Percentiles rank a stretch among this genome's conserved stretches.
Conservation (phyloP, 2,888 invertebrate species). For the Apodemia zela region DNA sequence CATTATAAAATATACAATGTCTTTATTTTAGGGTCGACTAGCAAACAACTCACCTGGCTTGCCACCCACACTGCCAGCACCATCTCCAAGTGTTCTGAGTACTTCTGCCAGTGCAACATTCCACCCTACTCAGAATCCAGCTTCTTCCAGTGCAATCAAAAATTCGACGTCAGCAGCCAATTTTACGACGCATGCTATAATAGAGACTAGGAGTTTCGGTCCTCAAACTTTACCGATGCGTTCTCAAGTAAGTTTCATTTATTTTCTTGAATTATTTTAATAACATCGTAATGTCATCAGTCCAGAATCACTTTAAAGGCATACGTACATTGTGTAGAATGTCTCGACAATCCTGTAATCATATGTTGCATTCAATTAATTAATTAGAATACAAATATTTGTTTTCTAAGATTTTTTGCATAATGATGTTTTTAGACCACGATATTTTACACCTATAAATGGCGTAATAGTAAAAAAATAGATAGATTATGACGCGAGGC, state of each 20-base stretch:
- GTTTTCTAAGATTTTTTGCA: too few species aligned
- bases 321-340: too few species aligned
- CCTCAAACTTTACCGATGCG: slow-evolving; percentile 74
- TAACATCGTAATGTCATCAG: too few species aligned
- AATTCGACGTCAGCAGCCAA: slow-evolving; percentile 82
- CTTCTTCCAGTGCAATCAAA: slow-evolving; percentile 64
- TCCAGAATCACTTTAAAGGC: too few species aligned
- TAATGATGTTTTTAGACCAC: too few species aligned
- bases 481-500: too few species aligned
- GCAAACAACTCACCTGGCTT: slow-evolving; percentile 81
- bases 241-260: slow-evolving; percentile 56
- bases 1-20: not conserved
- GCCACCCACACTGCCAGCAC: slow-evolving; percentile 87
- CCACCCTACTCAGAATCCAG: slow-evolving; percentile 62
- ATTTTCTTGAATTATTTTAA: not conserved
- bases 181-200: slow-evolving; percentile 75
- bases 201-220: slow-evolving; percentile 70
- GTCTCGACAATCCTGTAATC: too few species aligned
- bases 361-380: too few species aligned
- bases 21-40: slow-evolving; percentile 56
- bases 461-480: too few species aligned
- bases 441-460: too few species aligned
- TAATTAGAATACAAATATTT: too few species aligned
- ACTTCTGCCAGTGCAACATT: slow-evolving; percentile 84
- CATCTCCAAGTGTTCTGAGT: slow-evolving; percentile 82